These are phyloP conservation scores for Chaetorhynchus papuensis DNA, from an alignment of 2,113 vertebrate genomes.

Conservation along the genomic window DNA sequence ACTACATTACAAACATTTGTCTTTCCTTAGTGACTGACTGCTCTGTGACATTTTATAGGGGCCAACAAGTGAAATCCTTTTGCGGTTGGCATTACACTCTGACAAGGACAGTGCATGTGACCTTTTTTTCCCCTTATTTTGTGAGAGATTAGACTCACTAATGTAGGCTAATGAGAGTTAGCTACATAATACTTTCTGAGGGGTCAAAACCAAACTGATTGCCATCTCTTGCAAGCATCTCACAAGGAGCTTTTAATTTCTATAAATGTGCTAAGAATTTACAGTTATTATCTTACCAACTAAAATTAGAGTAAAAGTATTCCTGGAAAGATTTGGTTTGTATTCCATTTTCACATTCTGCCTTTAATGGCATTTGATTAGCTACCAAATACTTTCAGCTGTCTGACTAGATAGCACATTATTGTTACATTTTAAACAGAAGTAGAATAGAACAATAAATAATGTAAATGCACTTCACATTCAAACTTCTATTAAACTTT, in stretches of 20 bases:
- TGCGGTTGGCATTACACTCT: background rate
- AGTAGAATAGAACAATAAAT: background rate
- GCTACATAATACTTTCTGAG: background rate
- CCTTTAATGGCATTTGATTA: background rate
- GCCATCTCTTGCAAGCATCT: background rate
- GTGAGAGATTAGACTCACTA: background rate
- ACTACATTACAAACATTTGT: background rate
- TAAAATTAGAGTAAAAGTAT: background rate
- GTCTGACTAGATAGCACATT: background rate
- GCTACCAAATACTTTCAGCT: background rate
- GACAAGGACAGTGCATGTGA: background rate
- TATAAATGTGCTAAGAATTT: background rate
- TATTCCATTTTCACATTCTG: background rate
- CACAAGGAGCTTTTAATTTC: background rate
- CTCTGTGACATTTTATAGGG: background rate
- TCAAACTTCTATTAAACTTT: constrained; percentile 13
- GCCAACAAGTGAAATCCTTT: background rate
- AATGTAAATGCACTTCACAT: background rate
- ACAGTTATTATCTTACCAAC: background rate
- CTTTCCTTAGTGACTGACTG: background rate
- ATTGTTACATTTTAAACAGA: constrained; percentile 1
- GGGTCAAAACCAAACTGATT: background rate
- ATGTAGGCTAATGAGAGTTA: background rate
- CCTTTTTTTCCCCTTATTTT: background rate
- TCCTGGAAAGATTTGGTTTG: background rate